Percentiles rank a stretch among this genome's conserved stretches.
Evolutionary conservation across 2,888 invertebrate species (phyloP).

Genomic region (Ganaspis brasiliensis): DNA sequence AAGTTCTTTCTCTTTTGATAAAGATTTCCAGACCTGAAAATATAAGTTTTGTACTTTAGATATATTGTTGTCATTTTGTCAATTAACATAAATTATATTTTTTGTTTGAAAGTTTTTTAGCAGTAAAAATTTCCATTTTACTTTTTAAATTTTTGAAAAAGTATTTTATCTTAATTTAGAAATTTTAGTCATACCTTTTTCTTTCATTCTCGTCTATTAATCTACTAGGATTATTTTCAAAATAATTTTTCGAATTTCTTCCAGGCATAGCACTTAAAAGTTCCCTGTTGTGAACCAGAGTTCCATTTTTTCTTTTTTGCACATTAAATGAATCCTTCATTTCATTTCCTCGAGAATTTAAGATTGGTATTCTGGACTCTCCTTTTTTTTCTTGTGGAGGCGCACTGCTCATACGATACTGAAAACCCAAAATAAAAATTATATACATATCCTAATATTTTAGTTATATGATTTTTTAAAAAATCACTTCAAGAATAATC

Average conservation of each 20-base stretch:
- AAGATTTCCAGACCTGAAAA: neutral
- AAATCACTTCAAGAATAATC: too few relatives aligned
- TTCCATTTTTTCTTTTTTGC: slow-evolving; percentile 41
- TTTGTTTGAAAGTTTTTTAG: too few relatives aligned
- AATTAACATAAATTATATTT: too few relatives aligned
- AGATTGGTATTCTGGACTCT: slow-evolving; percentile 66
- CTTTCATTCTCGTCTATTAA: neutral
- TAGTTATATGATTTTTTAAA: too few relatives aligned
- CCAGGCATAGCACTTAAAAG: neutral
- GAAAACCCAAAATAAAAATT: slow-evolving; percentile 17
- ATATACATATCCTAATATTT: too few relatives aligned
- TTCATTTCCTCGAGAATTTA: slow-evolving; percentile 55
- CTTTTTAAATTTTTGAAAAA: too few relatives aligned
- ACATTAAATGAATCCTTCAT: slow-evolving; percentile 34
- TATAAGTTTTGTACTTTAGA: neutral
- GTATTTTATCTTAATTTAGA: too few relatives aligned
- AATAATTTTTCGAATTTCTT: slow-evolving; percentile 40
- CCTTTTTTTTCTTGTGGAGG: slow-evolving; percentile 58
- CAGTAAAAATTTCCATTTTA: too few relatives aligned
- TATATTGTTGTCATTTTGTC: neutral
- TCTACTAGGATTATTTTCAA: slow-evolving; percentile 34
- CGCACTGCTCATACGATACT: slow-evolving; percentile 44
- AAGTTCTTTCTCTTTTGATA: slow-evolving; percentile 4
- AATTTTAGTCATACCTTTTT: neutral
- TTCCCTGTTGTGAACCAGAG: slow-evolving; percentile 44